Base-by-base conservation (phyloP, 2,888 invertebrate species). In the Flabesymbios commensalis region DNA sequence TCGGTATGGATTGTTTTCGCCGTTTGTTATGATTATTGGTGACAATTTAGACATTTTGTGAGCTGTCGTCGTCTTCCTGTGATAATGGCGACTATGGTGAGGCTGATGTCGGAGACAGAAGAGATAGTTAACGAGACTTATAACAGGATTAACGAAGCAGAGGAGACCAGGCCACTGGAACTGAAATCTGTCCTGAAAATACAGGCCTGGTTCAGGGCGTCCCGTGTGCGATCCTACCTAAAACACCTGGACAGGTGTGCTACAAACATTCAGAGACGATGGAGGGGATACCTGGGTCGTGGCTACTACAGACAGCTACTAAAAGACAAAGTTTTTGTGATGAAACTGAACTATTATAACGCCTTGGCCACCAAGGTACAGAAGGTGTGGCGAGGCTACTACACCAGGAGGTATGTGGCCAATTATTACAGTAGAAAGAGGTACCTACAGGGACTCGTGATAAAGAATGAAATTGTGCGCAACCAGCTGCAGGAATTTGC, bases 331-430 rank as follows among this genome's bases (percentile, higher is more conserved):
- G 76, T 78, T 3, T 71, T 78, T 33, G 72, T 75, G 3, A 77
- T 78, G 76, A 78, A 78, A 58, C 59, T 78, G 59, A 77, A 76
- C 57, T 69, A 73, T 64, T 80, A 72, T 71, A 75, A 78, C 65
- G 36, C 22, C 3, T 70, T 72, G 69, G 79, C 79, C 42, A 73
- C 74, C 31, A 74, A 72, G 71, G 80, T 80, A 67, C 83, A 83
- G 64, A 82, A 80, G 64, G 66, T 76, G 17, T 83, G 83, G 83
- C 68, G 79, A 64, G 83, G 81, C 3, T 82, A 74, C 65, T 80
- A 79, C 68, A 74, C 76, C n/a, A 70, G 83, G 59, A 82, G 80
- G 67, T 81, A 80, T 72, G 72, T 80, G 29, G 79, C 75, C 66
- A 78, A 82, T 69, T 81, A 76, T 66, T 75, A 78, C 74, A 78